Evolutionary conservation across 2,113 vertebrate genomes (phyloP), one percentile per base, ranked within the genome.

Genomic region (Gobiocypris rarus): DNA sequence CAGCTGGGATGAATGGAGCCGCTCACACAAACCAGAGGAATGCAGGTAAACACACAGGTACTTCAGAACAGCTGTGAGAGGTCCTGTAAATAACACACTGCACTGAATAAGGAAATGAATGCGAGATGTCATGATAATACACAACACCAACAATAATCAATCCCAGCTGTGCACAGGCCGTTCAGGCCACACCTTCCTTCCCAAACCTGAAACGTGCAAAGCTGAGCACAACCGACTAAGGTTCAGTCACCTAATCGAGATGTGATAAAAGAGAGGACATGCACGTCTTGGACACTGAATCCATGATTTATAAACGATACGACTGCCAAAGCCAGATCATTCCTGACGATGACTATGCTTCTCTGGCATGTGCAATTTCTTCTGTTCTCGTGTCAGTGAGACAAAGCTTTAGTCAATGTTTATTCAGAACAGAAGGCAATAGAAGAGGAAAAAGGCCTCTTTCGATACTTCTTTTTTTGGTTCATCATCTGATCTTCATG

Each of bases 401-500:
- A 56, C 10, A 0, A 28, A 54, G 19, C n/a, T 59, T 28, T 14
- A 61, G 76, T 45, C 58, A 31, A 11, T 48, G 38, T 38, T 79
- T 65, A 17, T 81, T 81, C 10, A 43, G 22, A 65, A 63, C 58
- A 76, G 43, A 63, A 50, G 43, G 38, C 28, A 9, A 41, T 28
- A 38, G 48, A 52, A 26, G 31, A 43, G 45, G 4, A 15, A 38
- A 70, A 34, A 79, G 10, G 56, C 6, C 22, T 43, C 34, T 50
- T 50, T 65, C 4, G 50, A 58, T 56, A 22, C 0, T 52, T 63
- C 7, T 71, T 67, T 54, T 65, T 31, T 70, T 31, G 22, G 63
- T 24, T 75, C 10, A 83, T 88, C 91, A 92, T 90, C 90, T 91
- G 92, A 92, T 70, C 75, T 6, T 48, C 88, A 90, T 89, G 88